phyloP scores from a whole-genome alignment of 2,797 vertebrate genomes.

The Falco berigora region DNA sequence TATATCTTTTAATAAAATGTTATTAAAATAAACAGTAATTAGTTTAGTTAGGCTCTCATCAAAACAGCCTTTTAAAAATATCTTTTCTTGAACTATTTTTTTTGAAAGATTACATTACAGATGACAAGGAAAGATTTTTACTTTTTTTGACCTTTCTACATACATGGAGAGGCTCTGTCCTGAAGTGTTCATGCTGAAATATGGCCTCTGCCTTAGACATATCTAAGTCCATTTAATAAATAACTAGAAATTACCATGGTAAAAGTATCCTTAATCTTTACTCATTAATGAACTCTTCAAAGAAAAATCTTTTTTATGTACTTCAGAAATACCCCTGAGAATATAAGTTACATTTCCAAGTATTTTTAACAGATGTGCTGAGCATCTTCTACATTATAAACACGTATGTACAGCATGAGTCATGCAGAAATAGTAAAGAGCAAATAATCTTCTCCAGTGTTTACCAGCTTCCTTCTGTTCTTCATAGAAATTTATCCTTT shows the following conservation, averaged over 20 bases:
- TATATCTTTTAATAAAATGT: background rate
- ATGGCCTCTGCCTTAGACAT: background rate
- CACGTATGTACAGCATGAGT: background rate
- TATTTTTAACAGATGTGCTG: conserved; percentile 1
- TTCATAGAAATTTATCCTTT: background rate
- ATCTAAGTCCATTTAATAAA: background rate
- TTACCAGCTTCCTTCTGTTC: background rate
- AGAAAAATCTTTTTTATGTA: background rate
- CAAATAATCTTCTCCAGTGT: background rate
- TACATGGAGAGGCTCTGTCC: background rate
- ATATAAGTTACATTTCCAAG: background rate
- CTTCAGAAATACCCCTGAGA: background rate
- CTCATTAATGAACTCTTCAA: background rate
- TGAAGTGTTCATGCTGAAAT: background rate
- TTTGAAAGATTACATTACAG: background rate
- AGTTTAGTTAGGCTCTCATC: background rate
- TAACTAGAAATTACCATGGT: background rate
- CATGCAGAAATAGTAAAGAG: background rate
- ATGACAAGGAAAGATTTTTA: background rate
- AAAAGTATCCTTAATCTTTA: background rate
- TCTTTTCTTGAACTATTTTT: background rate
- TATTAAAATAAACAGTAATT: background rate
- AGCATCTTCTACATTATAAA: background rate
- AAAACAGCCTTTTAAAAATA: background rate
- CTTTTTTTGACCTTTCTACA: background rate